Conservation (phyloP, 2,797 vertebrate species). For the Notamacropus eugenii region DNA sequence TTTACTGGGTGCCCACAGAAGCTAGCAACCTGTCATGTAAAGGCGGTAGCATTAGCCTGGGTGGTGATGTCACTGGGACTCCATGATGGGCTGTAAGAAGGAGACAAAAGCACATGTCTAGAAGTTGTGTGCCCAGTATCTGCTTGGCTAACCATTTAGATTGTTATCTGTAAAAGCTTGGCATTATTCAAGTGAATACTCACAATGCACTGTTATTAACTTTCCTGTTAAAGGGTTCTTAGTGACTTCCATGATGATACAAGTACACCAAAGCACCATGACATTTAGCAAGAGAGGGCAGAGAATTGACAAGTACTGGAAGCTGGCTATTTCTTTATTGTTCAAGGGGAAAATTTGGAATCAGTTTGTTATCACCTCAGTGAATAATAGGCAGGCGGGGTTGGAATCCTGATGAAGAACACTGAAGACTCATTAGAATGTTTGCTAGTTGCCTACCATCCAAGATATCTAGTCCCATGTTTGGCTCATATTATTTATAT, state of each 20-base stretch:
- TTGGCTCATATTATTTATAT: too few relatives aligned
- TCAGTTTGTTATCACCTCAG: background rate
- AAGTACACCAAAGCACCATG: slow-evolving; percentile 9
- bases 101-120: background rate
- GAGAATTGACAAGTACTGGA: background rate
- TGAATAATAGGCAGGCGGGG: background rate
- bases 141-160: background rate
- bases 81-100: background rate
- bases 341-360: slow-evolving; percentile 9
- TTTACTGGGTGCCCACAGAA: slow-evolving; percentile 62
- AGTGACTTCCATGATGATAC: background rate
- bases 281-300: slow-evolving; percentile 16
- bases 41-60: slow-evolving; percentile 46
- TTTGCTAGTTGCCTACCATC: background rate
- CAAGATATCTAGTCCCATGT: background rate
- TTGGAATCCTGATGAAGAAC: background rate
- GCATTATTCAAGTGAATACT: background rate
- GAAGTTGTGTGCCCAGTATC: background rate
- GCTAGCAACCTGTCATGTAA: slow-evolving; percentile 52
- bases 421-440: background rate
- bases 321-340: slow-evolving; percentile 24
- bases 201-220: background rate
- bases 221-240: slow-evolving; percentile 5
- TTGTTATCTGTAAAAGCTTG: slow-evolving; percentile 40
- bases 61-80: slow-evolving; percentile 30